These are phyloP conservation scores for Chascanopsetta lugubris DNA, from an alignment of 2,113 vertebrate genomes.

Conservation along the genomic window DNA sequence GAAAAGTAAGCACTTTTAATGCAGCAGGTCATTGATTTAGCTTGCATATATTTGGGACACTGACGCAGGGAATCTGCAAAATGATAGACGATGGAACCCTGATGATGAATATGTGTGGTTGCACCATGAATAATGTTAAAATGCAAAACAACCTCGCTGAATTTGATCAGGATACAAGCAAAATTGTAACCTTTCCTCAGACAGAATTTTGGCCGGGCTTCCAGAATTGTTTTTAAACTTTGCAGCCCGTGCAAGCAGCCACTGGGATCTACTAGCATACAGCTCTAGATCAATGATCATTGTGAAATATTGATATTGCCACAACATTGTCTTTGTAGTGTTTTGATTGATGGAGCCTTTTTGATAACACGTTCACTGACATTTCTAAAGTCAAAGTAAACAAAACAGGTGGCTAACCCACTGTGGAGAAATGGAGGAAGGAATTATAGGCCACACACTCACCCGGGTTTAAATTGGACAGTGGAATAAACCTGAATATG, in stretches of 20 bases:
- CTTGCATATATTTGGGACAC: neutral
- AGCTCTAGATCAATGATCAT: neutral
- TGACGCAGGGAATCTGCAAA: neutral
- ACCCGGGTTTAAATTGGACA: conserved; percentile 52
- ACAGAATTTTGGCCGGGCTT: neutral
- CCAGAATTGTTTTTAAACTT: neutral
- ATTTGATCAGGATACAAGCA: neutral
- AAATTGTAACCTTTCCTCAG: neutral
- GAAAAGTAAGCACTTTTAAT: neutral
- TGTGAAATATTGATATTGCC: no score
- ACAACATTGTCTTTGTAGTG: no score
- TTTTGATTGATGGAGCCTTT: no score
- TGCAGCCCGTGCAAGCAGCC: neutral
- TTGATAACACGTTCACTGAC: no score
- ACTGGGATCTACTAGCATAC: no score
- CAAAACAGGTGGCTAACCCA: neutral
- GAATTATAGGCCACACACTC: conserved; percentile 26
- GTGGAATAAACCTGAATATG: conserved; percentile 57
- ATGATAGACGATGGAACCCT: neutral
- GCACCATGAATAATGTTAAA: neutral
- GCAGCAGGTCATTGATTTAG: neutral
- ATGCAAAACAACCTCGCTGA: neutral
- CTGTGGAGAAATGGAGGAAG: conserved; percentile 15
- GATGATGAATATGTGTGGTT: neutral
- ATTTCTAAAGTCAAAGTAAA: no score